These are phyloP conservation scores for Bufotes viridis DNA, from an alignment of 2,797 vertebrate genomes.

Conservation along the genomic window DNA sequence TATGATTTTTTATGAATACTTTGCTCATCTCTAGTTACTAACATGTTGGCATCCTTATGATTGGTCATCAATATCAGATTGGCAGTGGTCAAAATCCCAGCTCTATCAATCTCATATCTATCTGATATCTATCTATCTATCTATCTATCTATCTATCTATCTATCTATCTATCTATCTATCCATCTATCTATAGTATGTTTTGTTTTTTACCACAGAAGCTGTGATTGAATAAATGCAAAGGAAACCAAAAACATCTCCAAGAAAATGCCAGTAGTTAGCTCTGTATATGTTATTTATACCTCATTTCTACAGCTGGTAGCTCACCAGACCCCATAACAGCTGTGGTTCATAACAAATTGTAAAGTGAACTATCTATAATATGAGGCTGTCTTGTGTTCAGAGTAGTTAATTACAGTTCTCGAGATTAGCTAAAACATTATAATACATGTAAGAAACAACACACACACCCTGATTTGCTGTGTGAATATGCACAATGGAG, in stretches of 20 bases:
- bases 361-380: slow-evolving; percentile 42
- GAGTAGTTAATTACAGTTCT: slow-evolving; percentile 54
- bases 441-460: slow-evolving; percentile 32
- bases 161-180: not conserved
- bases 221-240: not conserved
- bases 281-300: slow-evolving; percentile 18
- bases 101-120: too few species aligned
- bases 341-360: slow-evolving; percentile 34
- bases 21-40: too few species aligned
- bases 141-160: not conserved
- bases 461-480: slow-evolving; percentile 12
- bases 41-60: too few species aligned
- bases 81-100: too few species aligned
- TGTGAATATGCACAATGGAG: slow-evolving; percentile 37
- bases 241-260: not conserved
- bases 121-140: too few species aligned
- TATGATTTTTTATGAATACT: too few species aligned
- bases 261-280: not conserved
- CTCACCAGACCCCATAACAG: slow-evolving; percentile 49
- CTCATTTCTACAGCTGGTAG: slow-evolving; percentile 28
- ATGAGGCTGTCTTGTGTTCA: slow-evolving; percentile 44
- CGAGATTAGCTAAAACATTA: slow-evolving; percentile 52
- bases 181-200: not conserved
- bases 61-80: not conserved
- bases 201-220: not conserved